Percentiles rank a stretch among this genome's conserved stretches.
Evolutionary conservation across 2,797 vertebrate species (phyloP).

Genomic region (Eulemur albifrons): DNA sequence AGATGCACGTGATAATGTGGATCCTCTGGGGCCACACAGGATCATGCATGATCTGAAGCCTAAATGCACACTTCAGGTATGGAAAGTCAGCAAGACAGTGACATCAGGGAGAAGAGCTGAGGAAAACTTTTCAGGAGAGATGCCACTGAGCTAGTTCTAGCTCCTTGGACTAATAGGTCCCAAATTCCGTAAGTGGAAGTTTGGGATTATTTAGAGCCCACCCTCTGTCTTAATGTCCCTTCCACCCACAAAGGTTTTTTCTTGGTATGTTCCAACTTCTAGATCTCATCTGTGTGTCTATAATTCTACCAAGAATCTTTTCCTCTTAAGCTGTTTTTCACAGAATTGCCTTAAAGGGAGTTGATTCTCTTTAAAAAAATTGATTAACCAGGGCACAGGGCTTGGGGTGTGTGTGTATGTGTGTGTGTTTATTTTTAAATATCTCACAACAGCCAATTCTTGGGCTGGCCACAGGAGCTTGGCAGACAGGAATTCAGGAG

Average conservation of each 20-base stretch:
- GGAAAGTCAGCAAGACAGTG: neutral
- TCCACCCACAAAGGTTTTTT: conserved; percentile 53
- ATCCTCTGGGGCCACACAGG: neutral
- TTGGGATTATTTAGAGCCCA: conserved; percentile 40
- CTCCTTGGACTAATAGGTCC: conserved; percentile 23
- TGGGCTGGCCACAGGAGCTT: neutral
- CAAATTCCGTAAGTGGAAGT: conserved; percentile 46
- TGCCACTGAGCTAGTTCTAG: neutral
- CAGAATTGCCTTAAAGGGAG: conserved; percentile 47
- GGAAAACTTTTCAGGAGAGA: neutral
- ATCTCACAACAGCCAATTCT: neutral
- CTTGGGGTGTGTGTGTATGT: neutral
- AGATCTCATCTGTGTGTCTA: conserved; percentile 60
- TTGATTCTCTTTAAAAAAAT: conserved; percentile 66
- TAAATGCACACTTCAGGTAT: neutral
- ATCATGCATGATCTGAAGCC: neutral
- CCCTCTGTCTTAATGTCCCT: conserved; percentile 41
- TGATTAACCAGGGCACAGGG: conserved; percentile 28
- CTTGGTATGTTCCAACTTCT: conserved; percentile 46
- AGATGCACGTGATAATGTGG: neutral
- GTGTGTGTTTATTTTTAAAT: conserved; percentile 28
- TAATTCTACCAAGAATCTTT: conserved; percentile 65
- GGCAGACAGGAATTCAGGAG: neutral
- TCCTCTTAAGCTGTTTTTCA: conserved; percentile 65
- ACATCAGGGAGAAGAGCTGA: neutral